Percentiles rank a stretch among this genome's conserved stretches.
phyloP scores from a whole-genome alignment of 2,797 vertebrate species.

The Heteromormyrus szaboi region DNA sequence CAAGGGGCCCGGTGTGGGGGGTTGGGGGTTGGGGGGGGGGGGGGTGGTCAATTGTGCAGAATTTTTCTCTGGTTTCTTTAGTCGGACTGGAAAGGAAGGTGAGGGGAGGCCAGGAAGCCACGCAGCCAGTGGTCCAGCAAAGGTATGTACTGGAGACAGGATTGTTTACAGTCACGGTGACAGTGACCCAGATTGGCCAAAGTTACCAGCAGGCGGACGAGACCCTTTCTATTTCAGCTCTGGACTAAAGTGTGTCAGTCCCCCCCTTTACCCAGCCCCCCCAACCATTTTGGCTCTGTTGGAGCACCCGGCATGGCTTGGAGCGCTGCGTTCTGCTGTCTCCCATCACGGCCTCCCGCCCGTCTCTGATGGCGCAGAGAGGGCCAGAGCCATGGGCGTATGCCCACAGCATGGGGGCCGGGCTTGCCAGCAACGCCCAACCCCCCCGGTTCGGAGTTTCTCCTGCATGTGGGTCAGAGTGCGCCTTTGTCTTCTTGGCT shows the following conservation, averaged over 20 bases:
- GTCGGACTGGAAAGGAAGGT: neutral
- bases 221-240: conserved; percentile 27
- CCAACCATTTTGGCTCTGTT: conserved; percentile 58
- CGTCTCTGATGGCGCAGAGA: neutral
- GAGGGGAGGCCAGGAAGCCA: neutral
- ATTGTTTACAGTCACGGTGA: conserved; percentile 36
- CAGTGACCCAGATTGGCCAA: conserved; percentile 61
- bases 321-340: conserved; percentile 36
- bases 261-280: conserved; percentile 30
- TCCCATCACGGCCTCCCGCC: neutral
- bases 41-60: neutral
- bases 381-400: neutral
- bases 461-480: conserved; percentile 12
- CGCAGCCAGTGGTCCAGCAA: neutral
- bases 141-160: neutral
- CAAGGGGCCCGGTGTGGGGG: neutral
- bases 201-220: conserved; percentile 41
- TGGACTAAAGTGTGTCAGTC: conserved; percentile 56
- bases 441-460: neutral
- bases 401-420: neutral
- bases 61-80: neutral
- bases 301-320: conserved; percentile 37
- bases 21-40: no score
- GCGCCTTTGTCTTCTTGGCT: conserved; percentile 7
- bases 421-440: neutral